These are phyloP conservation scores for Dromius quadrimaculatus DNA, from an alignment of 2,888 invertebrate genomes.

Conservation along the genomic window DNA sequence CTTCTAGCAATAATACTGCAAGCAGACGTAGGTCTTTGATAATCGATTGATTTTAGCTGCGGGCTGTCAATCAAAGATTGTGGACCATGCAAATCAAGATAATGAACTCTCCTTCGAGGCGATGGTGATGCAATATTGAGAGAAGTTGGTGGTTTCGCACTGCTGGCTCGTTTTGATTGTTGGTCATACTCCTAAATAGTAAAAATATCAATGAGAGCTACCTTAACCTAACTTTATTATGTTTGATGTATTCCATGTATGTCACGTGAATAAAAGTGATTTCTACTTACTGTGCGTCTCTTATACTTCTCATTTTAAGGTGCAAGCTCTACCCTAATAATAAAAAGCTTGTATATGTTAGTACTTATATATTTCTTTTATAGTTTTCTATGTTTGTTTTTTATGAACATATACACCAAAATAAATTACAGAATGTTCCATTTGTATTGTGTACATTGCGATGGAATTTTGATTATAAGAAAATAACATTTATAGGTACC, in stretches of 20 bases:
- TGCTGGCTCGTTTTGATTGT: too few species aligned
- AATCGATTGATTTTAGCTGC: slow-evolving; percentile 32
- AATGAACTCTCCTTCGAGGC: slow-evolving; percentile 35
- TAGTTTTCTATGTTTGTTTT: slow-evolving; percentile 46
- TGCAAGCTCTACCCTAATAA: slow-evolving; percentile 32
- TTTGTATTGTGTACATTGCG: slow-evolving; percentile 38
- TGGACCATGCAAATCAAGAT: slow-evolving; percentile 45
- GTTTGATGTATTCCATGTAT: neutral
- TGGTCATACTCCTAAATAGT: neutral
- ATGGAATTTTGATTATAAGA: slow-evolving; percentile 38
- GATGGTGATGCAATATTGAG: slow-evolving; percentile 34
- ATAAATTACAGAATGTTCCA: slow-evolving; percentile 48
- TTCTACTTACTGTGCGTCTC: slow-evolving; percentile 29
- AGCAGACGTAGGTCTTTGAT: slow-evolving; percentile 46
- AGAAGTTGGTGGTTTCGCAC: slow-evolving; percentile 24
- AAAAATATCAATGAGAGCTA: neutral
- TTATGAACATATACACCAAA: slow-evolving; percentile 51
- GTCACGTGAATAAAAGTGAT: slow-evolving; percentile 20
- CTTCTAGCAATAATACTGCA: slow-evolving; percentile 37
- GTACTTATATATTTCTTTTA: slow-evolving; percentile 48
- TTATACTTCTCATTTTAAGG: slow-evolving; percentile 15
- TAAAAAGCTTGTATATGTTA: slow-evolving; percentile 38
- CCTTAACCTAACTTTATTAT: too few species aligned
- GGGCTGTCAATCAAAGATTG: slow-evolving; percentile 39
- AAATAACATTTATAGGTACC: slow-evolving; percentile 43